Evolutionary conservation across 2,113 vertebrate genomes (phyloP).

Genomic region (Pelmatolapia mariae): DNA sequence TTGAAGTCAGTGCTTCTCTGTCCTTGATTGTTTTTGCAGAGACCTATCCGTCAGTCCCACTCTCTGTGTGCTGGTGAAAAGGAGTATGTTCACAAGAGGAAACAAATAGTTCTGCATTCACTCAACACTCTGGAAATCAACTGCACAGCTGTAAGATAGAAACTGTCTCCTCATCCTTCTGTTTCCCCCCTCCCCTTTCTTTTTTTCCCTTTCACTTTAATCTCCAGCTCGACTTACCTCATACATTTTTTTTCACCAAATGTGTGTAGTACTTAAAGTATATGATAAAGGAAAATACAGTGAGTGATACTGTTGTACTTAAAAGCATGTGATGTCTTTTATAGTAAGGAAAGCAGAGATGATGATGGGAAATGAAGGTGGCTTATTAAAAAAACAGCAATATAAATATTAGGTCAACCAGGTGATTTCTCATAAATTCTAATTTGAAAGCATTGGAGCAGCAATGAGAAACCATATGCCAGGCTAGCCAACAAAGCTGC

Average conservation of each 20-base stretch:
- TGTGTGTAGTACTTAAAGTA: neutral
- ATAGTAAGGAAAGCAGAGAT: neutral
- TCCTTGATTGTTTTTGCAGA: neutral
- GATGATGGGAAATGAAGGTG: neutral
- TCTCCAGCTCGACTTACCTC: neutral
- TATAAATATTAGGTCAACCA: neutral
- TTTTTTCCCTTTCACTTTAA: neutral
- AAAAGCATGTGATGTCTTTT: neutral
- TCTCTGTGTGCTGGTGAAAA: slow-evolving; percentile 34
- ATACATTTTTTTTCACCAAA: neutral
- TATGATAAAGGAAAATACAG: neutral
- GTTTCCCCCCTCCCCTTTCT: neutral
- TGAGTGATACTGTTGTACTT: neutral
- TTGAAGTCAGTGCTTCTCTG: neutral
- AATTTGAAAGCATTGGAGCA: neutral
- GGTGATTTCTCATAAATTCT: neutral
- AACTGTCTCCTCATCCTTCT: neutral
- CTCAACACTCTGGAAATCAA: slow-evolving; percentile 21
- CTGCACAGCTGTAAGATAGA: slow-evolving; percentile 15
- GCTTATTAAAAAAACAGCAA: neutral
- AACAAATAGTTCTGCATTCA: slow-evolving; percentile 10
- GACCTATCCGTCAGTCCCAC: neutral
- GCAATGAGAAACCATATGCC: neutral
- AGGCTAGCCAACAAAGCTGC: neutral
- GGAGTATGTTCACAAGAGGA: slow-evolving; percentile 37